These are phyloP conservation scores for Trachelus troglodyta DNA, from an alignment of 2,888 invertebrate genomes.

Conservation along the genomic window DNA sequence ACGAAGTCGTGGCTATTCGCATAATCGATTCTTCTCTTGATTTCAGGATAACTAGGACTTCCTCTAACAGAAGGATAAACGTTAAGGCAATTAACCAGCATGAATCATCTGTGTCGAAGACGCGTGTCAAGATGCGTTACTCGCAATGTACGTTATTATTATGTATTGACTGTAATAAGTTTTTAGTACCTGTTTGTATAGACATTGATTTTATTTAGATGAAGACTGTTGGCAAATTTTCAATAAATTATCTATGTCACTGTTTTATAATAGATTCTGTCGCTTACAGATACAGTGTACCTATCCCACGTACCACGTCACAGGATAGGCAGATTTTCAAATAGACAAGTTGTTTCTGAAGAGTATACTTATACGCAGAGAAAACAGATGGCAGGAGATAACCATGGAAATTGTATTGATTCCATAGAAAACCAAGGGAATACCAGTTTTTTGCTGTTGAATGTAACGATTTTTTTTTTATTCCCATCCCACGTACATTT, in stretches of 20 bases:
- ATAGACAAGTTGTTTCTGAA: too few species aligned
- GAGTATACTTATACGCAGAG: too few species aligned
- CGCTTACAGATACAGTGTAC: too few species aligned
- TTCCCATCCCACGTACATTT: too few species aligned
- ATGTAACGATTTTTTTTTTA: too few species aligned
- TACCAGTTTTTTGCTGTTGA: too few species aligned
- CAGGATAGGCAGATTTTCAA: too few species aligned
- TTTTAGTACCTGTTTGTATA: constrained; percentile 37
- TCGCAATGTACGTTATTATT: constrained; percentile 16
- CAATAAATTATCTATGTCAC: constrained; percentile 37
- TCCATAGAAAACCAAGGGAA: too few species aligned
- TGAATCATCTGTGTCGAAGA: not conserved
- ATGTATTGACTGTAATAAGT: constrained; percentile 13
- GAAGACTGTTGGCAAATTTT: constrained; percentile 31
- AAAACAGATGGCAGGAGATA: too few species aligned
- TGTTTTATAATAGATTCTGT: constrained; percentile 17
- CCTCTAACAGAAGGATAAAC: not conserved
- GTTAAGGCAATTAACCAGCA: not conserved
- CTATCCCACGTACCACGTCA: too few species aligned
- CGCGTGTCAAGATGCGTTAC: constrained; percentile 1
- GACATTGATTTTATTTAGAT: constrained; percentile 19
- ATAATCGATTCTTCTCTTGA: not conserved
- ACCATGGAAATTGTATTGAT: too few species aligned
- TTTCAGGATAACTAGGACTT: not conserved
- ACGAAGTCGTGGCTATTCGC: too few species aligned